Base-by-base conservation (phyloP, 1,140 invertebrate genomes). In the Diabrotica undecimpunctata region DNA sequence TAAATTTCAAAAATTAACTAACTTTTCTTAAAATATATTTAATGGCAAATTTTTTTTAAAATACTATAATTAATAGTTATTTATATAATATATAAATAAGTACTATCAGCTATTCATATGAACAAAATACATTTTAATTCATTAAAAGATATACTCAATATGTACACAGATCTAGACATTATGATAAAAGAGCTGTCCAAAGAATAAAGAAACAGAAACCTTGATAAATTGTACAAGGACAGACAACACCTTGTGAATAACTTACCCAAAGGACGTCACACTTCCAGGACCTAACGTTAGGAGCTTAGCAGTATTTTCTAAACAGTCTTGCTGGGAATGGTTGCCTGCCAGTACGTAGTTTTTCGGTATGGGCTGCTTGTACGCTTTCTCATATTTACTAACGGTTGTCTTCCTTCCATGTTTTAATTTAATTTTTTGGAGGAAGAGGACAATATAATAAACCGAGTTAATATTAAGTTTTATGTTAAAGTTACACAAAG, bases 351-450 rank as follows among this genome's bases (percentile, higher is more conserved):
- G 83, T 39, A 83, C 82, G 79, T 88, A 89, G 71, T 83, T 87
- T 81, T 92, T 93, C 58, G 86, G 84, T 66, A 88, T 85, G 25
- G 90, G 88, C 75, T 92, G 91, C 83, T 93, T 94, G 81, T 93
- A 94, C 41, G 91, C 90, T 66, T 89, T 87, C 79, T 94, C 91
- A 79, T 91, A 92, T 79, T 93, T 93, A 74, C 90, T 89, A 79
- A 92, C 84, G 64, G 91, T 91, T 75, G 90, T 93, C 85, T 92
- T 93, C 84, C 91, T 91, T 87, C 89, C 85, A 80, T 72, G 78
- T 79, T 77, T 79, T 65, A 67, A 62, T 60, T 61, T 52, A 50
- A 50, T 66, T 68, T 69, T 68, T 66, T 46, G 63, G 63, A 57
- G 64, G 36, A 38, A 25, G 51, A 65, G 53, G 66, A 69, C 64